Conservation (phyloP, 2,113 vertebrate species). For the Nothobranchius kuhntae region DNA sequence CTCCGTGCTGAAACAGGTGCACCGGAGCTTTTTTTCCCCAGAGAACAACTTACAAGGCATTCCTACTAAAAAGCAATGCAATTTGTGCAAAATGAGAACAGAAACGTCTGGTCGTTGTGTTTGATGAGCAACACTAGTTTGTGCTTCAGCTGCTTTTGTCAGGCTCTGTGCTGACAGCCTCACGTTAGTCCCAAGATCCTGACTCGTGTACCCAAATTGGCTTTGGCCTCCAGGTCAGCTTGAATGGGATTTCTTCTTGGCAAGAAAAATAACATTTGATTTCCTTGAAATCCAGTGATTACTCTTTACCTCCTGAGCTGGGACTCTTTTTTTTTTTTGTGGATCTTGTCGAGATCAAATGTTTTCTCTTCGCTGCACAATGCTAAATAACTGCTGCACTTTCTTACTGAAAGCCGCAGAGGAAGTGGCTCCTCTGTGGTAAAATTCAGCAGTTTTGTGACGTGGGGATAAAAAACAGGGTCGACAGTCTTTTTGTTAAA, state of each 20-base stretch:
- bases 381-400: background rate
- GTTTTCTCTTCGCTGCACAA: background rate
- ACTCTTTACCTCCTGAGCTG: conserved; percentile 29
- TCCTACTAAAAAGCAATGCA: too few relatives aligned
- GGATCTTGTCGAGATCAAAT: background rate
- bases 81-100: background rate
- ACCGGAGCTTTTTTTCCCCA: too few relatives aligned
- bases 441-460: background rate
- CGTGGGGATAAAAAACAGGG: too few relatives aligned
- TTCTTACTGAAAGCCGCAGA: background rate
- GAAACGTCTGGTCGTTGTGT: background rate
- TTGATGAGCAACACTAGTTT: background rate
- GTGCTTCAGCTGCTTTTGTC: conserved; percentile 13
- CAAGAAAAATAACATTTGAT: conserved; percentile 42
- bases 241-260: conserved; percentile 29
- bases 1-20: too few relatives aligned
- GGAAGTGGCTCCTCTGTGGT: background rate
- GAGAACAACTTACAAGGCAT: too few relatives aligned
- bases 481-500: background rate
- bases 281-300: conserved; percentile 49
- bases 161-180: conserved; percentile 26
- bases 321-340: background rate
- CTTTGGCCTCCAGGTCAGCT: conserved; percentile 30
- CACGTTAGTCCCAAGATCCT: conserved; percentile 27
- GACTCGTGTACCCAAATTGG: conserved; percentile 30